A percentile compares a stretch with the other conserved stretches of the same genome.
Evolutionary conservation across 2,113 vertebrate genomes (phyloP).

Genomic region (Athene noctua): DNA sequence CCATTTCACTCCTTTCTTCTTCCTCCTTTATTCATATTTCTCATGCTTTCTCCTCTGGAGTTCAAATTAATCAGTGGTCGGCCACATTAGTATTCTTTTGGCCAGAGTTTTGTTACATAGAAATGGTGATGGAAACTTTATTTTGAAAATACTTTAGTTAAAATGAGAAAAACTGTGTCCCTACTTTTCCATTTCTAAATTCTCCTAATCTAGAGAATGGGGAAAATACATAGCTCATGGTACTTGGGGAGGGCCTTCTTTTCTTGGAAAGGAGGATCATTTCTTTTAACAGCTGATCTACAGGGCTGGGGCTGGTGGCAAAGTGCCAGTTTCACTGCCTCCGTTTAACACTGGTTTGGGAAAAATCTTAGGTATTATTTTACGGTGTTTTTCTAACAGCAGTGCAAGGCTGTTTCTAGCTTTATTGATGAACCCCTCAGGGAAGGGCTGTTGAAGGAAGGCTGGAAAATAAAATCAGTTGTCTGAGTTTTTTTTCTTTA

Average conservation of each 20-base stretch:
- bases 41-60: not conserved
- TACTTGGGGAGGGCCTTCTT: not conserved
- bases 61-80: not conserved
- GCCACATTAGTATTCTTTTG: not conserved
- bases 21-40: not conserved
- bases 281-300: not conserved
- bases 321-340: not conserved
- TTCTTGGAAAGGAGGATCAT: not conserved
- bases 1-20: not conserved
- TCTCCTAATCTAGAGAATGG: not conserved
- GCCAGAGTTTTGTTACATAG: not conserved
- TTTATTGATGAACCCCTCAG: not conserved
- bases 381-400: not conserved
- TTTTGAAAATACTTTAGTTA: not conserved
- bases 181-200: not conserved
- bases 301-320: not conserved
- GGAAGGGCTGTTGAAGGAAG: not conserved
- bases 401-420: not conserved
- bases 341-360: not conserved
- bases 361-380: not conserved
- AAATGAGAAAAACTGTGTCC: not conserved
- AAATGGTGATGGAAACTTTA: not conserved
- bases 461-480: not conserved
- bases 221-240: not conserved
- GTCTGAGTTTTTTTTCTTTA: not conserved